Percentiles rank a stretch among this genome's conserved stretches.
Conservation (phyloP, 2,888 invertebrate species). For the Lycia hirtaria region DNA sequence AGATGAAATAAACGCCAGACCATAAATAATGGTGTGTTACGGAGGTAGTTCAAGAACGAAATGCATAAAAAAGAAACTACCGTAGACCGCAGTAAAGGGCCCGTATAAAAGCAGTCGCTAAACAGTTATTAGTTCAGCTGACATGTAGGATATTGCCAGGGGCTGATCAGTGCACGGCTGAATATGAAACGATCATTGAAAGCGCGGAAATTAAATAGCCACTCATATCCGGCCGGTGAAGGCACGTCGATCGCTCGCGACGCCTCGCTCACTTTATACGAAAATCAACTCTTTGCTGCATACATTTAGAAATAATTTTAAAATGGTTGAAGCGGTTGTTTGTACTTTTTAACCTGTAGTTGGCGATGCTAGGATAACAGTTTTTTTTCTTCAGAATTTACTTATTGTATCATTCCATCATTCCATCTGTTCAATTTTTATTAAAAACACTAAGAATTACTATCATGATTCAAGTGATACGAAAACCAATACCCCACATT, state of each 20-base stretch:
- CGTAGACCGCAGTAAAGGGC: not conserved
- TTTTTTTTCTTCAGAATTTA: too few relatives aligned
- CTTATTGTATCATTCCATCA: too few relatives aligned
- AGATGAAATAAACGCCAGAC: too few relatives aligned
- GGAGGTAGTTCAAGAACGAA: too few relatives aligned
- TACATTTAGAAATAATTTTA: slow-evolving; percentile 3
- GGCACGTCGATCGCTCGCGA: slow-evolving; percentile 47
- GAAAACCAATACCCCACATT: too few relatives aligned
- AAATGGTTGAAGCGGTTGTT: not conserved
- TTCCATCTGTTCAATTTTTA: too few relatives aligned
- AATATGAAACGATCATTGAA: slow-evolving; percentile 75
- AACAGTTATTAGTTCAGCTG: slow-evolving; percentile 36
- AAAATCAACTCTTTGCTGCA: slow-evolving; percentile 17
- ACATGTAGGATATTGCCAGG: slow-evolving; percentile 48
- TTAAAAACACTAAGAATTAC: too few relatives aligned
- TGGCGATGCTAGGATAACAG: too few relatives aligned
- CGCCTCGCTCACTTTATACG: slow-evolving; percentile 1
- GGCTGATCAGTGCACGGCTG: slow-evolving; percentile 62
- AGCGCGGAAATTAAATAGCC: slow-evolving; percentile 83
- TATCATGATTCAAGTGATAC: too few relatives aligned
- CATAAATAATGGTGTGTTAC: too few relatives aligned
- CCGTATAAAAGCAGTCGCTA: slow-evolving; percentile 13
- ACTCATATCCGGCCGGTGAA: slow-evolving; percentile 74
- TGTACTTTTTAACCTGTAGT: not conserved
- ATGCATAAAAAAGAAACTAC: not conserved